phyloP scores from a whole-genome alignment of 2,888 invertebrate species.

The Quadroppia sp. region DNA sequence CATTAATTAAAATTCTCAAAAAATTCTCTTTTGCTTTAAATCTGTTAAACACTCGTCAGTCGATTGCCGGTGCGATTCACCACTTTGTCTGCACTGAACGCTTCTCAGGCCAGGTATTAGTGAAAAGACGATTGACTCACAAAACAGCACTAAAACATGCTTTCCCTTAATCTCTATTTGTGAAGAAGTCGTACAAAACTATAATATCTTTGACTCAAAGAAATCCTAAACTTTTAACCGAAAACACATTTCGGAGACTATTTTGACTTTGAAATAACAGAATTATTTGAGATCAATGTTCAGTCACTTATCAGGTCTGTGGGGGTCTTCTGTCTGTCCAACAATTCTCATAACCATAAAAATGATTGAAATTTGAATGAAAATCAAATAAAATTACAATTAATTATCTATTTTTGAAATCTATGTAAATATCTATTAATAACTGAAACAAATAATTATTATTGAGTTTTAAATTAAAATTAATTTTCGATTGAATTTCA shows the following conservation, averaged over 20 bases:
- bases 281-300: neutral
- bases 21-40: neutral
- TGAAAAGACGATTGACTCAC: neutral
- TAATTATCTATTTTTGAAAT: neutral
- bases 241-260: neutral
- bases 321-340: neutral
- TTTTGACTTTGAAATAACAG: neutral
- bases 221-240: neutral
- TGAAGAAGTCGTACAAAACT: neutral
- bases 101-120: neutral
- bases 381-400: too few relatives aligned
- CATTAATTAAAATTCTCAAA: conserved; percentile 32
- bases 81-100: neutral
- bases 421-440: neutral
- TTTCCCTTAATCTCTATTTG: neutral
- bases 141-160: neutral
- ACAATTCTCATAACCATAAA: neutral
- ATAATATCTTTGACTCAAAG: neutral
- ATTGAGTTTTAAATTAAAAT: neutral
- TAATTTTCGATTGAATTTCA: neutral
- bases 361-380: too few relatives aligned
- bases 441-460: neutral
- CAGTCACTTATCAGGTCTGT: neutral
- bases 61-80: neutral
- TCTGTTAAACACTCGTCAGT: neutral